Conservation (phyloP, 2,888 invertebrate species). For the Dolomedes plantarius region DNA sequence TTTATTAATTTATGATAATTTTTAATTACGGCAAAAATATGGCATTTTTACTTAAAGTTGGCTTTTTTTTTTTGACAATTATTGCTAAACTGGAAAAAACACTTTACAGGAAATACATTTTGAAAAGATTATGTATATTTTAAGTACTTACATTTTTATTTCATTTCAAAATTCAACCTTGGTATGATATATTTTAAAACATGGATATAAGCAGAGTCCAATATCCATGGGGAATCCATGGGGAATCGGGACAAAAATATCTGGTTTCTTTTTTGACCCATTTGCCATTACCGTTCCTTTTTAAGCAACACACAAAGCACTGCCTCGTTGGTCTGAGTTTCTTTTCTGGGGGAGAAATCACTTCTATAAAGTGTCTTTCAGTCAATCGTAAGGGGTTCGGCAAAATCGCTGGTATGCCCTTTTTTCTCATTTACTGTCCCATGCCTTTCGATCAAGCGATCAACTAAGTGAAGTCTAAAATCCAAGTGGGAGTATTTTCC, state of each 20-base stretch:
- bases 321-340: conserved; percentile 13
- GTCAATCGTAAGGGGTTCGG: conserved; percentile 27
- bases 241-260: conserved; percentile 17
- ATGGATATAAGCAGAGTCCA: conserved; percentile 4
- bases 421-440: neutral
- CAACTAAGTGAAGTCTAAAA: conserved; percentile 34
- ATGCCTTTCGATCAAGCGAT: conserved; percentile 17
- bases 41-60: too few relatives aligned
- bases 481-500: conserved; percentile 26
- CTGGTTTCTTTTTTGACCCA: conserved; percentile 17
- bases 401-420: conserved; percentile 18
- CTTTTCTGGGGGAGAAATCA: conserved; percentile 11
- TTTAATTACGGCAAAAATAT: too few relatives aligned
- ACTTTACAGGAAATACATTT: too few relatives aligned
- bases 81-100: too few relatives aligned
- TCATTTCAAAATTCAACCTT: conserved; percentile 22
- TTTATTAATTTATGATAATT: too few relatives aligned
- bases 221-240: too few relatives aligned
- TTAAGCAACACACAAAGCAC: conserved; percentile 18
- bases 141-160: conserved; percentile 4
- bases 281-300: conserved; percentile 20
- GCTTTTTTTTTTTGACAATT: conserved; percentile 22
- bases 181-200: conserved; percentile 13
- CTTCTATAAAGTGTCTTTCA: too few relatives aligned
- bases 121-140: conserved; percentile 7